Evolutionary conservation across 2,113 vertebrate species (phyloP).

Genomic region (Hoplias malabaricus): DNA sequence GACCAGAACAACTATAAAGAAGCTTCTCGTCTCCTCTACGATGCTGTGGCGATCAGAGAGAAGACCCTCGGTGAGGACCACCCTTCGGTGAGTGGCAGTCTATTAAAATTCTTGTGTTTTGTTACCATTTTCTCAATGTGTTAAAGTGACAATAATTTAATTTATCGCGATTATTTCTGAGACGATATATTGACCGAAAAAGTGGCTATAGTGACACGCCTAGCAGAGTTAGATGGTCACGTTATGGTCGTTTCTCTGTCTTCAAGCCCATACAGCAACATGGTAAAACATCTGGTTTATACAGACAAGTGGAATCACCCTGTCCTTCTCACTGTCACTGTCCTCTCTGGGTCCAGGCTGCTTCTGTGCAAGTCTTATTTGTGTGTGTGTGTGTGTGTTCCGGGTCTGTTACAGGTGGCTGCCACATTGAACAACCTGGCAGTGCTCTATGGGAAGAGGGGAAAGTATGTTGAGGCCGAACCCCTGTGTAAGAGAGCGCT

Average conservation of each 20-base stretch:
- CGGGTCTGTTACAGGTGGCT: conserved; percentile 73
- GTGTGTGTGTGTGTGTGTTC: background rate
- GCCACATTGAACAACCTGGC: conserved; percentile 87
- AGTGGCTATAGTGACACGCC: background rate
- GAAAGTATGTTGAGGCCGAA: conserved; percentile 86
- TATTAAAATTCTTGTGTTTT: no score
- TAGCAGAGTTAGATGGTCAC: no score
- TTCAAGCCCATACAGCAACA: no score
- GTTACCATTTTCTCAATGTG: no score
- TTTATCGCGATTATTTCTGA: no score
- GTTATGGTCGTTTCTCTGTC: no score
- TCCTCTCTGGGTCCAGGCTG: background rate
- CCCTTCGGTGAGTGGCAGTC: conserved; percentile 77
- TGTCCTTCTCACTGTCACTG: no score
- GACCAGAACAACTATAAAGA: conserved; percentile 92
- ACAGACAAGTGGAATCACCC: no score
- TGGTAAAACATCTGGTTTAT: no score
- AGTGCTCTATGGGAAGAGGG: conserved; percentile 85
- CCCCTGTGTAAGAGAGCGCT: conserved; percentile 84
- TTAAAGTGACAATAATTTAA: no score
- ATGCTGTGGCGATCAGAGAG: conserved; percentile 85
- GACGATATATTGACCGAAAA: no score
- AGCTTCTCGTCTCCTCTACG: conserved; percentile 83
- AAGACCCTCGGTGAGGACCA: conserved; percentile 86
- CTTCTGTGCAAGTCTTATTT: no score